These are phyloP conservation scores for Achlya flavicornis DNA, from an alignment of 2,888 invertebrate species.

Conservation along the genomic window DNA sequence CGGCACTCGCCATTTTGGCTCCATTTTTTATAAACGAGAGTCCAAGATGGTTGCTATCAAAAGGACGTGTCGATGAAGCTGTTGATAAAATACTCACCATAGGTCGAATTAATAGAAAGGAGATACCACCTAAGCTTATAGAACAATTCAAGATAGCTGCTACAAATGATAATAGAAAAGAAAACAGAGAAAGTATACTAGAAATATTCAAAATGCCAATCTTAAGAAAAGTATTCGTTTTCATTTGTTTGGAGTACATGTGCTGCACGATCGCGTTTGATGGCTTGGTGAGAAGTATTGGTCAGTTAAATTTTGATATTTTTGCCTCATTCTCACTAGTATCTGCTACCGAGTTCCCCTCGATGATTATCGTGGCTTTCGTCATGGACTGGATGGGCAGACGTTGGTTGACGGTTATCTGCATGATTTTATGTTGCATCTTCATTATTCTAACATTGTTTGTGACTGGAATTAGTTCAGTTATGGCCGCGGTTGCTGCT, in stretches of 20 bases:
- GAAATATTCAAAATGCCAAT: slow-evolving; percentile 57
- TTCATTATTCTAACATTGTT: slow-evolving; percentile 53
- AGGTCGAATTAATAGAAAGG: slow-evolving; percentile 56
- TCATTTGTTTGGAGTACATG: slow-evolving; percentile 54
- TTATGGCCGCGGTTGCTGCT: slow-evolving; percentile 56
- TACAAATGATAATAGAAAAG: slow-evolving; percentile 24
- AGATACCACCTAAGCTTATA: slow-evolving; percentile 51
- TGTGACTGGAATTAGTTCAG: slow-evolving; percentile 46
- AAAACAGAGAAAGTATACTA: slow-evolving; percentile 43
- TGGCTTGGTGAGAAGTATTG: slow-evolving; percentile 55
- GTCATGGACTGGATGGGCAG: slow-evolving; percentile 61
- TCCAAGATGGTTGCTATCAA: slow-evolving; percentile 62
- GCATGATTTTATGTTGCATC: slow-evolving; percentile 47
- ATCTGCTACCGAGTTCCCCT: slow-evolving; percentile 61
- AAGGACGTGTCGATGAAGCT: slow-evolving; percentile 59
- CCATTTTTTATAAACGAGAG: slow-evolving; percentile 62
- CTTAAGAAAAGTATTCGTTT: slow-evolving; percentile 51
- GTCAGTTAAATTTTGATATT: slow-evolving; percentile 56
- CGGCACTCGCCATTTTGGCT: slow-evolving; percentile 49
- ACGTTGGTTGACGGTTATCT: slow-evolving; percentile 51
- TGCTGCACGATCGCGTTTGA: slow-evolving; percentile 59
- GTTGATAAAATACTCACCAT: slow-evolving; percentile 53
- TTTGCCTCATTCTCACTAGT: slow-evolving; percentile 63
- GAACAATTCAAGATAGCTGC: slow-evolving; percentile 50
- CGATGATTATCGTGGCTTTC: slow-evolving; percentile 55